These are phyloP conservation scores for Drosophila pallidifrons DNA, from an alignment of 1,140 invertebrate genomes.

Conservation along the genomic window DNA sequence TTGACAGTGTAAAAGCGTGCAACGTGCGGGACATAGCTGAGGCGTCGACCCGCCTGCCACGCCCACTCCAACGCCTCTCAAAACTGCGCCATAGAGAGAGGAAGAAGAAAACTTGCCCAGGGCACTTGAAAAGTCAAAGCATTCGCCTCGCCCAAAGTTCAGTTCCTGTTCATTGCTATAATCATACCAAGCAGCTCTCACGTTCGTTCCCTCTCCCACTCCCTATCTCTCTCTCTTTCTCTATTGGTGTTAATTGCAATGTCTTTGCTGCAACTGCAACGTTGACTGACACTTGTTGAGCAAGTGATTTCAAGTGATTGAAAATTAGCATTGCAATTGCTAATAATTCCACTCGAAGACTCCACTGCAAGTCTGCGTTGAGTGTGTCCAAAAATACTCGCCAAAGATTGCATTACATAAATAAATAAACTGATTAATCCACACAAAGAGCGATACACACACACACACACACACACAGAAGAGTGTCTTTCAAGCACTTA, in stretches of 20 bases:
- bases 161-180: constrained; percentile 49
- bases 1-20: constrained; percentile 78
- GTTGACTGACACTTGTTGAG: constrained; percentile 7
- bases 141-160: constrained; percentile 27
- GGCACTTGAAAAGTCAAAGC: constrained; percentile 39
- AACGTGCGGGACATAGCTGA: constrained; percentile 10
- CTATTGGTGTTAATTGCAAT: constrained; percentile 60
- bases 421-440: constrained; percentile 75
- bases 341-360: neutral
- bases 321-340: no score
- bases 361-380: neutral
- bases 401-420: constrained; percentile 39
- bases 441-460: constrained; percentile 20
- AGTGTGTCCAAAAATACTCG: constrained; percentile 49
- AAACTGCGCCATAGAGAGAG: neutral
- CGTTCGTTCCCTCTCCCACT: neutral
- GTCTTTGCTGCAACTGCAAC: constrained; percentile 18
- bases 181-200: constrained; percentile 26
- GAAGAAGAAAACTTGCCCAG: neutral
- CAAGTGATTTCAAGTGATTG: neutral
- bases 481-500: constrained; percentile 21
- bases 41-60: neutral
- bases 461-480: constrained; percentile 2
- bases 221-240: neutral
- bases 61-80: neutral